Conservation (phyloP, 2,113 vertebrate genomes). For the Triplophysa tibetana region DNA sequence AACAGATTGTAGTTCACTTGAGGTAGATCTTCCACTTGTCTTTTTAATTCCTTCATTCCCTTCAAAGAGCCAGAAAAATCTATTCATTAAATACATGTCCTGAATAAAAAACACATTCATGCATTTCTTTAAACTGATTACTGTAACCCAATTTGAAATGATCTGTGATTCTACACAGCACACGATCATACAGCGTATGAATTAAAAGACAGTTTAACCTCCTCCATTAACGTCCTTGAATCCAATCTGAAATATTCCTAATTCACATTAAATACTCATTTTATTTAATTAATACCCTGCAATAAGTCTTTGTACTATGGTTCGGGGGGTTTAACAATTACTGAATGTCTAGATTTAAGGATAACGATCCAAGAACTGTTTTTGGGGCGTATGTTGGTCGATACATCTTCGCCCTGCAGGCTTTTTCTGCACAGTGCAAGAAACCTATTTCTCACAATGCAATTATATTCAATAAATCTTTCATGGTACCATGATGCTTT, state of each 20-base stretch:
- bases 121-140: slow-evolving; percentile 9
- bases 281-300: slow-evolving; percentile 12
- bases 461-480: neutral
- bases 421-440: neutral
- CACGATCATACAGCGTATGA: neutral
- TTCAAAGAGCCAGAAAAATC: slow-evolving; percentile 58
- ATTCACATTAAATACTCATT: slow-evolving; percentile 33
- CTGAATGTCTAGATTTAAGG: slow-evolving; percentile 18
- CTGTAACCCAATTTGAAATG: slow-evolving; percentile 1
- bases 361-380: slow-evolving; percentile 10
- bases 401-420: slow-evolving; percentile 10
- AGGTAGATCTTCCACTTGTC: slow-evolving; percentile 88
- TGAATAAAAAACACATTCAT: neutral
- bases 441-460: slow-evolving; percentile 21
- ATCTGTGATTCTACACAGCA: neutral
- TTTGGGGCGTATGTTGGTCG: slow-evolving; percentile 12
- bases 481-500: neutral
- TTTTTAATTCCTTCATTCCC: slow-evolving; percentile 88
- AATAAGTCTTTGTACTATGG: slow-evolving; percentile 6
- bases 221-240: neutral
- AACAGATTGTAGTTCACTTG: slow-evolving; percentile 94
- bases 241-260: slow-evolving; percentile 9
- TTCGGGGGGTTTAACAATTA: slow-evolving; percentile 20
- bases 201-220: slow-evolving; percentile 4
- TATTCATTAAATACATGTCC: slow-evolving; percentile 9